Evolutionary conservation across 1,140 invertebrate species (phyloP).

Genomic region (Physella acuta): DNA sequence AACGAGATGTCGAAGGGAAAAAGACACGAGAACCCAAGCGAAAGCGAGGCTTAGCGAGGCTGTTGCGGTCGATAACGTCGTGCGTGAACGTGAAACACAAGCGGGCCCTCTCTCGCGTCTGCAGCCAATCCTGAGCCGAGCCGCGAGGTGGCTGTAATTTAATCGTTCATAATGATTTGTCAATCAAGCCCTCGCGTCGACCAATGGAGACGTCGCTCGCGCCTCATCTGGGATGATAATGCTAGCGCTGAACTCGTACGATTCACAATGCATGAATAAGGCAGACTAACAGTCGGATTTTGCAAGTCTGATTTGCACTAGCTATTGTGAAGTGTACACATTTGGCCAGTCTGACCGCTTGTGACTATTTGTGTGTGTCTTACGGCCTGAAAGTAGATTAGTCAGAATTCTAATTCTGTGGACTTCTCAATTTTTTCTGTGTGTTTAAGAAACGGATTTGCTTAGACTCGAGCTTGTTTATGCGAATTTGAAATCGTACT

Average conservation of each 20-base stretch:
- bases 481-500: constrained; percentile 20
- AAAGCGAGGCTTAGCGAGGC: too few relatives aligned
- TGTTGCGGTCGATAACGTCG: too few relatives aligned
- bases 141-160: constrained; percentile 35
- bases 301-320: constrained; percentile 44
- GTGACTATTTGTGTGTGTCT: constrained; percentile 33
- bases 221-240: constrained; percentile 41
- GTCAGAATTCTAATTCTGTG: constrained; percentile 23
- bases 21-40: too few relatives aligned
- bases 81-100: too few relatives aligned
- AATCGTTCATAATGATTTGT: constrained; percentile 41
- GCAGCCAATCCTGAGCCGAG: constrained; percentile 32
- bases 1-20: too few relatives aligned
- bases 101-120: too few relatives aligned
- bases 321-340: constrained; percentile 26
- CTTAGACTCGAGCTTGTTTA: constrained; percentile 14
- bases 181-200: constrained; percentile 37
- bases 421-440: constrained; percentile 19
- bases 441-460: constrained; percentile 18
- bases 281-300: constrained; percentile 40
- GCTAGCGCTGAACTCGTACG: constrained; percentile 27
- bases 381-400: constrained; percentile 31
- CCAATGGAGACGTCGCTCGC: constrained; percentile 34
- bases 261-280: constrained; percentile 47
- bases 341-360: constrained; percentile 17